Evolutionary conservation across 2,888 invertebrate genomes (phyloP).

Genomic region (Lymantria dispar): DNA sequence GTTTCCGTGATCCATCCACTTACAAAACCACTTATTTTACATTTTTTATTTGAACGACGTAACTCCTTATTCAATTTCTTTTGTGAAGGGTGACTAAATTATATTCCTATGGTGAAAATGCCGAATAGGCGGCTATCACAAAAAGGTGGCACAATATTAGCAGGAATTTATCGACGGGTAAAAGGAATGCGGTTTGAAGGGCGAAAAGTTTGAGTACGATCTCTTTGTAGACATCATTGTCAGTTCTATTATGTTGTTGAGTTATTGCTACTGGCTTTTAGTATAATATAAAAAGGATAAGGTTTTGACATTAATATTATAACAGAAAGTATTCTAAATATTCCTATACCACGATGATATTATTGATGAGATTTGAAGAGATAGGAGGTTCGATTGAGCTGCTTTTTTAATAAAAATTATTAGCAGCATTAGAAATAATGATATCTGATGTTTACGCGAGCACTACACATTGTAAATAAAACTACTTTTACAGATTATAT

Average conservation of each 20-base stretch:
- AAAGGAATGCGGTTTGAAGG: slow-evolving; percentile 2
- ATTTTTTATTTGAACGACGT: background rate
- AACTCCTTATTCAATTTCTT: background rate
- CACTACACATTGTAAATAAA: too few relatives aligned
- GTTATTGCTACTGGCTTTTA: background rate
- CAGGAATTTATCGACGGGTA: slow-evolving; percentile 18
- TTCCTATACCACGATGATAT: too few relatives aligned
- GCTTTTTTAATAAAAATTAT: too few relatives aligned
- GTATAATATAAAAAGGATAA: background rate
- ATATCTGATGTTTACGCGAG: too few relatives aligned
- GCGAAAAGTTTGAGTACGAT: background rate
- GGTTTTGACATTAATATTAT: too few relatives aligned
- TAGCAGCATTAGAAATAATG: too few relatives aligned
- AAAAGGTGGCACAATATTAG: slow-evolving; percentile 36
- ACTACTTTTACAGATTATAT: too few relatives aligned
- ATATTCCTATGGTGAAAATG: slow-evolving; percentile 36
- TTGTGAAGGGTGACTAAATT: slow-evolving; percentile 34
- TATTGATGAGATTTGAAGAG: too few relatives aligned
- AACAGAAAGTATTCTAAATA: too few relatives aligned
- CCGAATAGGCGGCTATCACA: slow-evolving; percentile 22
- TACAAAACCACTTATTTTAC: background rate
- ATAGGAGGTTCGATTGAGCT: too few relatives aligned
- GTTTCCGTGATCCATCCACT: background rate
- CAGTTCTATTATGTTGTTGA: background rate
- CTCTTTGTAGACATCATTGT: background rate